Evolutionary conservation across 2,113 vertebrate genomes (phyloP), one percentile per base, ranked within the genome.

Genomic region (Corythornis vintsioides): DNA sequence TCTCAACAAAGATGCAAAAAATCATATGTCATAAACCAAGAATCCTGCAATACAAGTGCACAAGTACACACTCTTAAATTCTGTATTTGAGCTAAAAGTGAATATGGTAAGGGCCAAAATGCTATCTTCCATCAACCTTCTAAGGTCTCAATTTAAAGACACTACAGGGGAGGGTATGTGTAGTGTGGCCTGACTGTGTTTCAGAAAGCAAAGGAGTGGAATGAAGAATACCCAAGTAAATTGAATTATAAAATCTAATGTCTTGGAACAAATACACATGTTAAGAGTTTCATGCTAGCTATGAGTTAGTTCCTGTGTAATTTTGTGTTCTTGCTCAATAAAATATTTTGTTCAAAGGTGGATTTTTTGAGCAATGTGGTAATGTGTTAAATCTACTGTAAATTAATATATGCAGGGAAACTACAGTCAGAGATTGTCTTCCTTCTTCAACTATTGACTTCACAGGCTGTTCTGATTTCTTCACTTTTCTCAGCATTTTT

Each of bases 91-190:
- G 35, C 6, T 61, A 63, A 67, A 74, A 77, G 5, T 25, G 19
- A 2, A 11, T 22, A 42, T 38, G 33, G 18, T 42, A 90, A 70
- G 9, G 9, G 43, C 6, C 6, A 43, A 76, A 29, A 64, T 22
- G 66, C 57, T 57, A 6, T 28, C 11, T 60, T 56, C 14, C 13
- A 24, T 3, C 5, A 47, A 17, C 0, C 6, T 25, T 69, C 20
- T 80, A 73, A 61, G 21, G 38, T 10, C 0, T 4, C 31, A 50
- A 56, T 8, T 63, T 45, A 3, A 0, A 29, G 5, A 40, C 19
- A 18, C 17, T 42, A 52, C 5, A 52, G 31, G 12, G 38, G 5
- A 67, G 3, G 8, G 11, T 11, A 57, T 57, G 16, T 72, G 6
- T 43, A 14, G 6, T 11, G 29, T 13, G 28, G 29, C 11, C 28